Conservation (phyloP, 2,113 vertebrate genomes). For the Cyanistes caeruleus region DNA sequence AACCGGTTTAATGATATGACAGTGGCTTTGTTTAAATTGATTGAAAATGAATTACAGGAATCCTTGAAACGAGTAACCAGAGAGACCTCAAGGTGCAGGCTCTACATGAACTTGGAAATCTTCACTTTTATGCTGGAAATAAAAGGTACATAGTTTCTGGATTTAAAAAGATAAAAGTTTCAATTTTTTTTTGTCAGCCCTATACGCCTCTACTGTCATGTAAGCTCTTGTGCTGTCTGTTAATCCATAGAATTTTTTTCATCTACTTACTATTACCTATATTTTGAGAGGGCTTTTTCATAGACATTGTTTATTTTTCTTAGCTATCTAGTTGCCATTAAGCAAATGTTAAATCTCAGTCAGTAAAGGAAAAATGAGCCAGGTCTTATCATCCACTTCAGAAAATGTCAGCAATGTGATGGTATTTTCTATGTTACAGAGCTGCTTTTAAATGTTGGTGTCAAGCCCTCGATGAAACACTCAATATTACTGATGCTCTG, state of each 20-base stretch:
- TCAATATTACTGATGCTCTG: slow-evolving; percentile 78
- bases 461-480: slow-evolving; percentile 86
- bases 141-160: slow-evolving; percentile 76
- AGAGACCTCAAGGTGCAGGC: slow-evolving; percentile 84
- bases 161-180: neutral
- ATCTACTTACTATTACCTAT: neutral
- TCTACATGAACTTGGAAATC: slow-evolving; percentile 89
- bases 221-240: neutral
- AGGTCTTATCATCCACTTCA: slow-evolving; percentile 19
- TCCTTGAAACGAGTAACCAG: slow-evolving; percentile 79
- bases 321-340: neutral
- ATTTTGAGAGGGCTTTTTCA: neutral
- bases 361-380: neutral
- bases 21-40: slow-evolving; percentile 4
- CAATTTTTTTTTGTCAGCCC: neutral
- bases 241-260: neutral
- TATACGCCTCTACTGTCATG: neutral
- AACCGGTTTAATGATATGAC: neutral
- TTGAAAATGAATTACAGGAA: slow-evolving; percentile 77
- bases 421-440: slow-evolving; percentile 70
- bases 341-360: neutral
- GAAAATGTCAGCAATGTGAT: slow-evolving; percentile 48
- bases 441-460: slow-evolving; percentile 87
- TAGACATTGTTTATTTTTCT: neutral
- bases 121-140: slow-evolving; percentile 85